Conservation (phyloP, 2,113 vertebrate species). For the Ptychochromis oligacanthus region DNA sequence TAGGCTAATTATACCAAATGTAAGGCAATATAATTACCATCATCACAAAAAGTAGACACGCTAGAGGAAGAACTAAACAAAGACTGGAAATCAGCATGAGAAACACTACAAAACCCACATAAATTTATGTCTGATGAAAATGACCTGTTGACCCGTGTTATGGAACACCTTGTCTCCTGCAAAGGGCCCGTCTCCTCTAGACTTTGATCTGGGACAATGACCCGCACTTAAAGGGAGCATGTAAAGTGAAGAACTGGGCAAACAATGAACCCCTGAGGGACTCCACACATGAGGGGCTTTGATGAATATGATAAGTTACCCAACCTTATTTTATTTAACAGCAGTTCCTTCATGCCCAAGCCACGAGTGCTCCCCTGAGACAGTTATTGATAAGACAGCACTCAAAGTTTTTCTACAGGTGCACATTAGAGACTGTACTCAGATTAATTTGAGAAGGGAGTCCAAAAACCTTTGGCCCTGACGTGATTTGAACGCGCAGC, state of each 20-base stretch:
- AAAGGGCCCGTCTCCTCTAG: background rate
- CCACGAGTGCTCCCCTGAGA: rapidly evolving
- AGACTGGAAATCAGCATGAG: too few species aligned
- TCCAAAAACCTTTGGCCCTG: conserved; percentile 8
- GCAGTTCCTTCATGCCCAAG: background rate
- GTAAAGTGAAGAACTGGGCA: background rate
- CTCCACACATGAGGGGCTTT: too few species aligned
- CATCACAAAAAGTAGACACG: too few species aligned
- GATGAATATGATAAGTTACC: background rate
- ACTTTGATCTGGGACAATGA: background rate
- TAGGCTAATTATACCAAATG: too few species aligned
- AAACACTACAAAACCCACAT: too few species aligned
- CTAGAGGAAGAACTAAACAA: too few species aligned
- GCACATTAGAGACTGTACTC: too few species aligned
- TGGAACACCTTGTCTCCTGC: background rate
- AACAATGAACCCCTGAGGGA: background rate
- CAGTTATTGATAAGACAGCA: background rate
- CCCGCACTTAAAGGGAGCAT: background rate
- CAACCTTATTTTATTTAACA: background rate
- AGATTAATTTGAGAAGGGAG: too few species aligned
- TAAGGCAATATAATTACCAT: too few species aligned
- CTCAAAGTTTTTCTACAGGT: too few species aligned
- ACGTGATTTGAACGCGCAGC: conserved; percentile 56
- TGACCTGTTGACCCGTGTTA: too few species aligned
- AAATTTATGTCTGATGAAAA: too few species aligned